Evolutionary conservation across 1,140 invertebrate genomes (phyloP), one percentile per base, ranked within the genome.

Genomic region (Sweltsa coloradensis): DNA sequence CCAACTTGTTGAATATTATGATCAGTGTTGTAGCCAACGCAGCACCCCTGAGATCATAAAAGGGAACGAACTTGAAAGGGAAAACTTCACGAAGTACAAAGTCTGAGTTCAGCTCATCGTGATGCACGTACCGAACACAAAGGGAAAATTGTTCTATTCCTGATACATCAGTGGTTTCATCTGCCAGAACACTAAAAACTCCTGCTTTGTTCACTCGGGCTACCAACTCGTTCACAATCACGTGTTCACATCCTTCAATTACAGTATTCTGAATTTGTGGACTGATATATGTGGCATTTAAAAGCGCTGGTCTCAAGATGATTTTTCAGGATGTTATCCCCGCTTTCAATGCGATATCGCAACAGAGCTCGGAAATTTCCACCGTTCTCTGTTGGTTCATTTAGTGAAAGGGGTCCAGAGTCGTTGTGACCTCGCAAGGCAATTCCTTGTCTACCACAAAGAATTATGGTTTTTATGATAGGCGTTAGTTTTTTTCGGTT

Each of bases 341-440:
- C 54, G 40, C 44, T 50, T 18, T 55, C 51, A 26, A 36, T 41
- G 44, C 45, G 34, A 37, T 43, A 59, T 36, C 46, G 37, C 42
- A 57, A 47, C 3, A 59, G 34, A 25, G 47, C 50, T 50, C 51
- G 41, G 34, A 57, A 58, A 40, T 57, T 57, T 9, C 52, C 54
- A 51, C 56, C 46, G 24, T 57, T 57, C n/a, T 47, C 14, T 26
- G 47, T 41, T 45, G 52, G 34, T 31, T 51, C 40, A 23, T 21
- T 41, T 22, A 23, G 21, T n/a, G n/a, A n/a, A 16, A 45, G 49
- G 42, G 39, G 40, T 27, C 41, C 31, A 40, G 24, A 24, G 46
- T 52, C 50, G 22, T 31, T 24, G 27, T 51, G 41, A 14, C 37
- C 53, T 39, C 52, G 29, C 27, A 52, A 45, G 6, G 50, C 23